Conservation (phyloP, 2,888 invertebrate genomes). For the Danaus chrysippus region DNA sequence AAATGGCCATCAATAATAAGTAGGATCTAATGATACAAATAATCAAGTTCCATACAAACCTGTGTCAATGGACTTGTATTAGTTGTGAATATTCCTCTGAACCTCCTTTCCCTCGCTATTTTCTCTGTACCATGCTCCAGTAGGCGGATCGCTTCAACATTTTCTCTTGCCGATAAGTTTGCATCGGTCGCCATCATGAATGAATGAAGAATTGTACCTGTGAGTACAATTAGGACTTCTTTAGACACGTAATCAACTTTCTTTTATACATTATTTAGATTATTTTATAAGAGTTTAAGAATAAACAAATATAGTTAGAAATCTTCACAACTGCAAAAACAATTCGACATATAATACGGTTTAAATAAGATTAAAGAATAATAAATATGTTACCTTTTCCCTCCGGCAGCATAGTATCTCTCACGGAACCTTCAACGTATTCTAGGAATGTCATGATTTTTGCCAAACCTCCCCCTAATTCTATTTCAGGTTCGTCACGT, state of each 20-base stretch:
- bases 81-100: constrained; percentile 89
- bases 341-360: not conserved
- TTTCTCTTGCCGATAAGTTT: constrained; percentile 83
- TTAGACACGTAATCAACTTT: not conserved
- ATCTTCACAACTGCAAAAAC: not conserved
- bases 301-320: too few species aligned
- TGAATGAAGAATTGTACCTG: constrained; percentile 83
- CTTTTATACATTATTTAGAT: too few species aligned
- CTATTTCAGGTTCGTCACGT: constrained; percentile 87
- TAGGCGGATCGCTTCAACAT: constrained; percentile 87
- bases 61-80: constrained; percentile 94
- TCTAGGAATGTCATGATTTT: constrained; percentile 90
- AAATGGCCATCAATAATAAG: too few species aligned
- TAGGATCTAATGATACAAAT: too few species aligned
- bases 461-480: constrained; percentile 82
- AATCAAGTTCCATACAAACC: constrained; percentile 58
- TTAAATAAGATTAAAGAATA: too few species aligned
- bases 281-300: too few species aligned
- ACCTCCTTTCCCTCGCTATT: constrained; percentile 82
- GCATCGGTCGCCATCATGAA: constrained; percentile 93
- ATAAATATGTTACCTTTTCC: constrained; percentile 53
- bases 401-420: constrained; percentile 72
- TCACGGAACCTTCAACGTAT: constrained; percentile 85
- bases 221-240: not conserved
- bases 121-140: constrained; percentile 87